phyloP scores from a whole-genome alignment of 37 sponge, comb jelly and placozoan genomes.

The Beroe forskalii region DNA sequence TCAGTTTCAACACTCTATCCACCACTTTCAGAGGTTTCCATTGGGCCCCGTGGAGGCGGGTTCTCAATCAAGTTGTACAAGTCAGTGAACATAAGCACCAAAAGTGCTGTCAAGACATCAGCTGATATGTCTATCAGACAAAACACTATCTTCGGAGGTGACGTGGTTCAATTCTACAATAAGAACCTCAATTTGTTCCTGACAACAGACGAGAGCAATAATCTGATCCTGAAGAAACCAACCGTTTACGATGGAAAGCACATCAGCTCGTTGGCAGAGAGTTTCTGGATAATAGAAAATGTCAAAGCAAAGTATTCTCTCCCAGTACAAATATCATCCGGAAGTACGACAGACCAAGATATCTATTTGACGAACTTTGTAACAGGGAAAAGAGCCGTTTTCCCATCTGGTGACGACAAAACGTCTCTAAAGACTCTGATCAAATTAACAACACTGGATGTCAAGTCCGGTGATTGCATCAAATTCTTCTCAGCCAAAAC shows the following conservation, averaged over 20 bases:
- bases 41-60: slow-evolving; percentile 42
- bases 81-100: neutral
- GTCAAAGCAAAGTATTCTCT: slow-evolving; percentile 50
- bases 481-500: slow-evolving; percentile 28
- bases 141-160: slow-evolving; percentile 34
- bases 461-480: slow-evolving; percentile 47
- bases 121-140: neutral
- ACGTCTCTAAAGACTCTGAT: slow-evolving; percentile 40
- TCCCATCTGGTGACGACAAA: slow-evolving; percentile 21
- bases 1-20: slow-evolving; percentile 44
- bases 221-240: slow-evolving; percentile 46
- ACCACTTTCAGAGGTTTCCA: slow-evolving; percentile 8
- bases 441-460: slow-evolving; percentile 20
- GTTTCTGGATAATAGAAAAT: slow-evolving; percentile 38
- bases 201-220: neutral
- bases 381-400: slow-evolving; percentile 16
- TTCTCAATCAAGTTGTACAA: slow-evolving; percentile 61
- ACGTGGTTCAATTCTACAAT: slow-evolving; percentile 58
- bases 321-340: slow-evolving; percentile 9
- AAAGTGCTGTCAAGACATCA: neutral
- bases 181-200: slow-evolving; percentile 47
- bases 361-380: slow-evolving; percentile 38
- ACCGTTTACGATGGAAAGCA: neutral
- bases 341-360: slow-evolving; percentile 5
- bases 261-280: neutral